Conservation (phyloP, 2,888 invertebrate genomes). For the Tipula lateralis region DNA sequence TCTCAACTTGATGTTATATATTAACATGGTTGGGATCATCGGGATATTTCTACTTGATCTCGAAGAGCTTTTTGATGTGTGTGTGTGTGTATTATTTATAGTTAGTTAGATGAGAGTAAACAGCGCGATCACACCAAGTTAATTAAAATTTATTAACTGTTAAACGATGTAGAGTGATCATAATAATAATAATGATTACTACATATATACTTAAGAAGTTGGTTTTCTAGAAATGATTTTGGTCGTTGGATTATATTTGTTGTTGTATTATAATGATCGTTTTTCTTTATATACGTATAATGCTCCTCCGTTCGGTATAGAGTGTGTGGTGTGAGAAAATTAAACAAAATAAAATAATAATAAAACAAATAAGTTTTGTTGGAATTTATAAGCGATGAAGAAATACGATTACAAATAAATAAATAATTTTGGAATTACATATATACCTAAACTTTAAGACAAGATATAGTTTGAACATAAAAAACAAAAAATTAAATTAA, state of each 20-base stretch:
- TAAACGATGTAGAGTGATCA: conserved; percentile 26
- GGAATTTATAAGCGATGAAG: neutral
- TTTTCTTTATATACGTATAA: neutral
- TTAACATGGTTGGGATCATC: conserved; percentile 24
- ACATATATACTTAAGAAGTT: neutral
- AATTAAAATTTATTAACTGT: conserved; percentile 29
- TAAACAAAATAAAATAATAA: conserved; percentile 24
- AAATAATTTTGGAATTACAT: neutral
- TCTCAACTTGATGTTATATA: neutral
- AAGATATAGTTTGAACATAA: neutral
- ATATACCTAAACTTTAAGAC: neutral
- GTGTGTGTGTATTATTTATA: neutral
- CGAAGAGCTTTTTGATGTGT: neutral
- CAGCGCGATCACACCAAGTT: conserved; percentile 26
- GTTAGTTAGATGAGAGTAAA: neutral
- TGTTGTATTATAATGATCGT: conserved; percentile 2
- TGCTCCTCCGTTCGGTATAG: neutral
- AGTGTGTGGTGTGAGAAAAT: conserved; percentile 24
- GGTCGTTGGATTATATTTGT: neutral
- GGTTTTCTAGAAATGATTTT: conserved; percentile 19
- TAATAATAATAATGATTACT: conserved; percentile 25
- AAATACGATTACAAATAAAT: conserved; percentile 15
- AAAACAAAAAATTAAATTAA: neutral
- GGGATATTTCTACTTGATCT: conserved; percentile 5
- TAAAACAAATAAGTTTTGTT: neutral